phyloP scores from a whole-genome alignment of 2,113 vertebrate genomes.

The Neodontobutis hainanensis region DNA sequence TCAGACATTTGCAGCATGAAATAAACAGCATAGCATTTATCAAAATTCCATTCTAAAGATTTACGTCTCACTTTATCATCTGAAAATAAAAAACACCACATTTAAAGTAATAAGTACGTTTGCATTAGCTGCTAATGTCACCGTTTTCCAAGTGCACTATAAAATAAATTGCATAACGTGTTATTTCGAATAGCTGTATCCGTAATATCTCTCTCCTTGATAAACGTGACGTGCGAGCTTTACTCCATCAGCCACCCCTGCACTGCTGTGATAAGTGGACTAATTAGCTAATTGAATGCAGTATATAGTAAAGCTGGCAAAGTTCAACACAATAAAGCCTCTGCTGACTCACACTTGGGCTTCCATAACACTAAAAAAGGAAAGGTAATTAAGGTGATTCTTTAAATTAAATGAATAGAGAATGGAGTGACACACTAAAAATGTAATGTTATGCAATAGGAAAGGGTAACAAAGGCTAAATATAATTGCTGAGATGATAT shows the following conservation, averaged over 20 bases:
- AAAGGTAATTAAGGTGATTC: conserved; percentile 40
- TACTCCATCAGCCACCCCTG: conserved; percentile 23
- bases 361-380: conserved; percentile 26
- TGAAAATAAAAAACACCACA: too few relatives aligned
- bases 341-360: conserved; percentile 53
- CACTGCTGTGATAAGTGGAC: conserved; percentile 31
- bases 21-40: too few relatives aligned
- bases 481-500: too few relatives aligned
- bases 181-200: background rate
- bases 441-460: background rate
- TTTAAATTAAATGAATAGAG: conserved; percentile 38
- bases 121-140: background rate
- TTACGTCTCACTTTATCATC: too few relatives aligned
- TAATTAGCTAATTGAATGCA: conserved; percentile 69
- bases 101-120: too few relatives aligned
- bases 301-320: conserved; percentile 32
- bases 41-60: too few relatives aligned
- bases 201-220: conserved; percentile 11
- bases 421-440: conserved; percentile 1
- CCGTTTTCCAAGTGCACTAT: background rate
- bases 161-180: conserved; percentile 16
- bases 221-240: conserved; percentile 17
- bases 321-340: conserved; percentile 32
- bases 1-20: too few relatives aligned
- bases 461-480: too few relatives aligned